Base-by-base conservation (phyloP, 2,113 vertebrate species). In the Oreotrochilus melanogaster region DNA sequence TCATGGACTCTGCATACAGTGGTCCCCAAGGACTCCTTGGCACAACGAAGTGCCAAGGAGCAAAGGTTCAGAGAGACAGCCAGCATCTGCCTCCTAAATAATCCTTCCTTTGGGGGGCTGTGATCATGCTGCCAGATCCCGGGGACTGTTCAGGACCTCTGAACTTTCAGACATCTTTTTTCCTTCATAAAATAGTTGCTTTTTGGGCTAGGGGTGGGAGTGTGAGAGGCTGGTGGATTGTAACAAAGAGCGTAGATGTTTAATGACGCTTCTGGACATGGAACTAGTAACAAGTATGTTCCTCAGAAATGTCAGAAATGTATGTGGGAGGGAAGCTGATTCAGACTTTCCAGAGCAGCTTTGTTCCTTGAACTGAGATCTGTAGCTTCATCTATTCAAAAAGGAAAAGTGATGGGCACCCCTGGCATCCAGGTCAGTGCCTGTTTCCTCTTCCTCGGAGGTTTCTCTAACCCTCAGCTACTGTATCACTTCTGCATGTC, bases 231-330 rank as follows among this genome's bases (percentile, higher is more conserved):
- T 76, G 42, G 42, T 48, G 18, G 25, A 73, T 33, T 60, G 2
- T 71, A 88, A 86, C 62, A 80, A 91, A 96, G 70, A 78, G 13
- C 51, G 25, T 56, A 58, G 58, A 89, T 70, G 67, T 79, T 92
- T 62, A 89, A 65, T 42, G 81, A 85, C 51, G 35, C 60, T 82
- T 69, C 22, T 56, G 74, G 51, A 83, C 37, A 21, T 51, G 86
- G 80, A 64, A 88, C 72, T 75, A 57, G 27, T 65, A 85, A 53
- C 73, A 89, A 33, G 53, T 82, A 35, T 33, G 58, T 57, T 86
- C 39, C 17, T 89, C 71, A 72, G 73, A 94, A 97, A 96, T 95
- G 96, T 65, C 84, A 96, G 93, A 93, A 94, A 96, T 96, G 93
- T 80, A 93, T 0, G 95, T 96, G 93, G 94, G 95, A 96, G 94